Base-by-base conservation (phyloP, 2,797 vertebrate genomes). In the Karalla daura region DNA sequence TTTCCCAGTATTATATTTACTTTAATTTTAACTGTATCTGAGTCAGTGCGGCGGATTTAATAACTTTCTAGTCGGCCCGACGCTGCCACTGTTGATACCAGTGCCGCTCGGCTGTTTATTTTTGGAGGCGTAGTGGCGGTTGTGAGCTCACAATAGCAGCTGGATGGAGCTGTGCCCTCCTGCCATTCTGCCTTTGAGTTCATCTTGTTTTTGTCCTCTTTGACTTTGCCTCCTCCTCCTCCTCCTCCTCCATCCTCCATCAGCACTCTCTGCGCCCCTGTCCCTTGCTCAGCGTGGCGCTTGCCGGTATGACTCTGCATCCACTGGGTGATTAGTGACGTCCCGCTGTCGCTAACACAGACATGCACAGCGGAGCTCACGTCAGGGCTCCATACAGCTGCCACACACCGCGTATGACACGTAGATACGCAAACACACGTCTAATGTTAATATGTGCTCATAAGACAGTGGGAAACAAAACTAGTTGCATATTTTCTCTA, bases 301-400 rank as follows among this genome's bases (percentile, higher is more conserved):
- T 70, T 41, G 61, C 69, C 69, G 28, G 44, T 62, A 63, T 76
- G 78, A 83, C 36, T 75, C 54, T 68, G 36, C 74, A 73, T 88
- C 86, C 76, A 76, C 88, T 65, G 89, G 65, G 88, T 88, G 83
- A 90, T 94, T 89, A 93, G 86, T 56, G 76, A 75, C 41, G 62
- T 76, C 88, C 87, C 3, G 59, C 91, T 90, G 89, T 80, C 79
- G 76, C 36, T 63, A 63, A 76, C 82, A 87, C 66, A 87, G 68
- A 75, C 68, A 52, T 7, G 66, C 76, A 47, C 85, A 59, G 77
- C 54, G 20, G 60, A 78, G 32, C 50, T 32, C 21, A n/a, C 61
- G 33, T 41, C 23, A 30, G 39, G 27, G 14, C 12, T 23, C 7
- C 41, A 50, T 43, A 63, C 54, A 56, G 46, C 46, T 36, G 15